Evolutionary conservation across 23 tunicate genomes (phyloP), one percentile per base, ranked within the genome.

Genomic region (Aplidium turbinatum): DNA sequence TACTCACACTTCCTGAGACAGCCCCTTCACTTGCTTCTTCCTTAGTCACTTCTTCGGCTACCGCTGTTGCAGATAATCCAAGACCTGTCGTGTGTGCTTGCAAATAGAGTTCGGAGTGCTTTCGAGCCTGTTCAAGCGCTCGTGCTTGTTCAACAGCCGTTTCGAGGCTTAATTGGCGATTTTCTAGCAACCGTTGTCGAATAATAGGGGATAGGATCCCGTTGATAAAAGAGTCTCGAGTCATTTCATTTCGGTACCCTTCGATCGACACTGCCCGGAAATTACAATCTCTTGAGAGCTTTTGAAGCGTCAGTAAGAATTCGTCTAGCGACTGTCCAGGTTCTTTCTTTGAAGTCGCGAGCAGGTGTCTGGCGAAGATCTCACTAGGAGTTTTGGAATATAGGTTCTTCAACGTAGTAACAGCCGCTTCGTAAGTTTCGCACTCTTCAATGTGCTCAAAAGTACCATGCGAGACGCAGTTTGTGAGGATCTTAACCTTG

Each of bases 281-380:
- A 33, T 66, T 66, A 39, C 52, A 38, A 23, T 66, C 29, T 22
- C 38, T 31, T 9, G 52, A 35, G 4, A 66, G 22, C 22, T 38
- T 5, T 6, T 66, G 36, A 16, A 66, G 22, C 9, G 29, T 29
- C 26, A 38, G 29, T 4, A 66, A 7, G 38, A 66, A 38, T 13
- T 66, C 52, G 52, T 66, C 73, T 35, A 66, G 4, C 22, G 73
- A 66, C 29, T 66, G 16, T 7, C 73, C 73, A n/a, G 51, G 16
- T 7, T 66, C 13, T 66, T 66, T 19, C 38, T 66, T 19, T 7
- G 73, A 29, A 3, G 52, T 36, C 22, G 73, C 73, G 11, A 66
- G 52, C 11, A 66, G 23, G 38, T n/a, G 73, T 9, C 73, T 21
- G 4, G 73, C 53, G 29, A 11, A 66, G 11, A 66, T 39, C 6